These are phyloP conservation scores for Melanostoma mellinum DNA, from an alignment of 2,888 invertebrate genomes.

Conservation along the genomic window DNA sequence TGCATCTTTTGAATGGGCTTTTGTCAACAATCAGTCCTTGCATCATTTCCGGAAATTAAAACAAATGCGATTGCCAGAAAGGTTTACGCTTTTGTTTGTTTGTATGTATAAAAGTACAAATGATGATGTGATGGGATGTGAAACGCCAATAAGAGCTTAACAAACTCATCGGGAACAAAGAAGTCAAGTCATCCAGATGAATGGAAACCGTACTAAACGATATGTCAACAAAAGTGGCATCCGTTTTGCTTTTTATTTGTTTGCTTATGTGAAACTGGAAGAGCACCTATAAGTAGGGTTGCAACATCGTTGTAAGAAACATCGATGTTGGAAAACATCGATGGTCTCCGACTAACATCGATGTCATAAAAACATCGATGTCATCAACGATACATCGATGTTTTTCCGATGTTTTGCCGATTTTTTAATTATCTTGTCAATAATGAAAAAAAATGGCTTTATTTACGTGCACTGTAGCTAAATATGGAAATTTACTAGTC, in stretches of 20 bases:
- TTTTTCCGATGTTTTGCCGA: no score
- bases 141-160: slow-evolving; percentile 50
- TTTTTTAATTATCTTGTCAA: no score
- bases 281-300: no score
- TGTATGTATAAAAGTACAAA: neutral
- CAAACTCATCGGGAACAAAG: slow-evolving; percentile 56
- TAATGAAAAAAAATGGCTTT: no score
- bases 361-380: no score
- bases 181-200: slow-evolving; percentile 59
- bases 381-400: no score
- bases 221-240: slow-evolving; percentile 72
- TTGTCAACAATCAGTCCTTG: slow-evolving; percentile 44
- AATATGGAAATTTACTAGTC: no score
- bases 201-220: slow-evolving; percentile 69
- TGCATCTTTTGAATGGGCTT: slow-evolving; percentile 19
- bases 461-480: no score
- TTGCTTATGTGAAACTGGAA: neutral
- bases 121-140: slow-evolving; percentile 38
- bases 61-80: slow-evolving; percentile 54
- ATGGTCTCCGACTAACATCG: no score
- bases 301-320: no score
- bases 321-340: no score
- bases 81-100: slow-evolving; percentile 17
- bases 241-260: slow-evolving; percentile 42
- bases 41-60: slow-evolving; percentile 67